These are phyloP conservation scores for Jacana jacana DNA, from an alignment of 2,113 vertebrate species.

Conservation along the genomic window DNA sequence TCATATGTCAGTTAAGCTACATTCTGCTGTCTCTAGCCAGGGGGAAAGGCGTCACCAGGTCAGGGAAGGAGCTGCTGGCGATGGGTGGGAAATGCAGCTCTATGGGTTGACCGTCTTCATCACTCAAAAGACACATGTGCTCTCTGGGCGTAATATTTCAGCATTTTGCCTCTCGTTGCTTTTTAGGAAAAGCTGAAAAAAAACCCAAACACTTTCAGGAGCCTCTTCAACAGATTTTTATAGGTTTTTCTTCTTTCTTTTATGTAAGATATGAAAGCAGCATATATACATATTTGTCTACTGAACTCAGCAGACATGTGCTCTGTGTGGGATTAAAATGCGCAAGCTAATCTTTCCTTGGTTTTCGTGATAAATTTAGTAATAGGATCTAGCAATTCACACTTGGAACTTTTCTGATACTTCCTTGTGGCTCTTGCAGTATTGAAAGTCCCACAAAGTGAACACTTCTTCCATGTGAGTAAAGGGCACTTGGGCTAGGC, in stretches of 20 bases:
- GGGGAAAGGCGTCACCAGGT: neutral
- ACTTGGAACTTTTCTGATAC: neutral
- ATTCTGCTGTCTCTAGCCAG: neutral
- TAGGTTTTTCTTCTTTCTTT: neutral
- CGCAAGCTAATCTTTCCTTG: neutral
- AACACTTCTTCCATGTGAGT: neutral
- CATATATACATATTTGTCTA: neutral
- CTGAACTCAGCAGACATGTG: neutral
- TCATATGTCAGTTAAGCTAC: slow-evolving; percentile 34
- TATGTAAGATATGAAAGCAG: neutral
- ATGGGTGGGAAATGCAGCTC: neutral
- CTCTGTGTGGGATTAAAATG: neutral
- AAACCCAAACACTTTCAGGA: neutral
- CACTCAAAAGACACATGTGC: neutral
- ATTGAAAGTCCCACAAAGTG: neutral
- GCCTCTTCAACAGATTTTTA: neutral
- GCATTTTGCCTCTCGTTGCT: neutral
- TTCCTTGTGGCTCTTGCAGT: neutral
- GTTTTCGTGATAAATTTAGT: neutral
- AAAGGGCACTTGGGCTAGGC: neutral
- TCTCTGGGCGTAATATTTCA: neutral
- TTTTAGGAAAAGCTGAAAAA: neutral
- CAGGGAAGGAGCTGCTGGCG: neutral
- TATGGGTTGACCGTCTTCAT: neutral
- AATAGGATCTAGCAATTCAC: neutral